These are phyloP conservation scores for Gorsachius magnificus DNA, from an alignment of 2,797 vertebrate genomes.

Conservation along the genomic window DNA sequence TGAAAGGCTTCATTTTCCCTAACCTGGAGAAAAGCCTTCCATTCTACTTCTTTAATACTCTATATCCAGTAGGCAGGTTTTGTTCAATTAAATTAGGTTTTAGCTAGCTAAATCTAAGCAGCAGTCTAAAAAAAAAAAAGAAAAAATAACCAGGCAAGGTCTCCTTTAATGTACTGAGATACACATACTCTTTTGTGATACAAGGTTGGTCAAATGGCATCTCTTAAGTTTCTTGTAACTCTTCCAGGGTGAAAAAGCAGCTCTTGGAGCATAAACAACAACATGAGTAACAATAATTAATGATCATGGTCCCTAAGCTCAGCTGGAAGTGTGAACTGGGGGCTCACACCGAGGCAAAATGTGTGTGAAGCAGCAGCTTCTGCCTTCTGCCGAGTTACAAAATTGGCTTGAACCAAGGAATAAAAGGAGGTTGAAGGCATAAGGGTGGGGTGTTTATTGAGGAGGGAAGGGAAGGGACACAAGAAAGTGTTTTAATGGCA, in stretches of 20 bases:
- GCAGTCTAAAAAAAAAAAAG: background rate
- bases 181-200: background rate
- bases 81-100: background rate
- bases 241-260: conserved; percentile 46
- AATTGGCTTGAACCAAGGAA: conserved; percentile 18
- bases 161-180: background rate
- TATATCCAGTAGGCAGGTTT: background rate
- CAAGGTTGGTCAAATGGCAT: background rate
- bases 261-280: conserved; percentile 52
- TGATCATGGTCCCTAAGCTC: conserved; percentile 11
- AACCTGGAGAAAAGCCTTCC: background rate
- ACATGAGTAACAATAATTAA: conserved; percentile 58
- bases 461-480: background rate
- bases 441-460: background rate
- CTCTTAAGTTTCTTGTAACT: conserved; percentile 11
- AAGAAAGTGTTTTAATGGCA: background rate
- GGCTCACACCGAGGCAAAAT: conserved; percentile 20
- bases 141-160: background rate
- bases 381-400: conserved; percentile 62
- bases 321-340: conserved; percentile 52
- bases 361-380: conserved; percentile 68
- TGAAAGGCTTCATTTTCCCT: background rate
- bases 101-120: background rate
- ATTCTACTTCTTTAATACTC: background rate
- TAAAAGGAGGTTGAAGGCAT: background rate